Conservation (phyloP, 2,888 invertebrate species). For the Philonicus albiceps region DNA sequence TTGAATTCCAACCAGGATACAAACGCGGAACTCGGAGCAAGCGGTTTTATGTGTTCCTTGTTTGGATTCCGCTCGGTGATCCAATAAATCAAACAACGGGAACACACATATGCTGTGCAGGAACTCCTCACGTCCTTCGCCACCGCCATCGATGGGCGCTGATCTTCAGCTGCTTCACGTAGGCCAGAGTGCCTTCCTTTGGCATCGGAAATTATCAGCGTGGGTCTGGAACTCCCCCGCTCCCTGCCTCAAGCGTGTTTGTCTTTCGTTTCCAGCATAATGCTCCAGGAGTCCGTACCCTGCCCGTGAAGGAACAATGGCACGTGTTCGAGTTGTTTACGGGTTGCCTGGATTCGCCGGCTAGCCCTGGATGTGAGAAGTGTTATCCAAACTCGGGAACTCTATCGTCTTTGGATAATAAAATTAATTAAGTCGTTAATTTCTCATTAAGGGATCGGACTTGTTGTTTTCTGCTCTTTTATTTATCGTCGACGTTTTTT, state of each 20-base stretch:
- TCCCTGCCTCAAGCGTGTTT: background rate
- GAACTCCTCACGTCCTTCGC: background rate
- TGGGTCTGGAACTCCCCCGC: background rate
- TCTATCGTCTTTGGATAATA: slow-evolving; percentile 49
- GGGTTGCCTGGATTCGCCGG: background rate
- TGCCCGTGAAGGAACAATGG: slow-evolving; percentile 2
- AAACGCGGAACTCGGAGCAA: background rate
- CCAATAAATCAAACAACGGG: background rate
- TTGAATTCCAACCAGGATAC: background rate
- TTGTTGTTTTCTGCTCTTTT: slow-evolving; percentile 21
- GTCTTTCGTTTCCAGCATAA: background rate
- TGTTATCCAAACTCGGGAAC: slow-evolving; percentile 24
- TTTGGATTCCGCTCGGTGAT: background rate
- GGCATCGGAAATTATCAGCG: background rate
- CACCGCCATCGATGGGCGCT: background rate
- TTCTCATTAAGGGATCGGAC: slow-evolving; percentile 56
- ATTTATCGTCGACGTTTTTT: slow-evolving; percentile 24
- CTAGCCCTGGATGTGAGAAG: background rate
- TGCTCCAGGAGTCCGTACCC: background rate
- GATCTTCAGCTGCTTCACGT: background rate
- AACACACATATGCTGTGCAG: background rate
- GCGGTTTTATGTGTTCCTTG: background rate
- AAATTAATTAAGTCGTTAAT: slow-evolving; percentile 64
- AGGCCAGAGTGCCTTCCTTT: background rate
- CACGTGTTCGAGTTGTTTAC: slow-evolving; percentile 29